A percentile compares a stretch with the other conserved stretches of the same genome.
Conservation (phyloP, 2,888 invertebrate genomes). For the Apotomis betuletana region DNA sequence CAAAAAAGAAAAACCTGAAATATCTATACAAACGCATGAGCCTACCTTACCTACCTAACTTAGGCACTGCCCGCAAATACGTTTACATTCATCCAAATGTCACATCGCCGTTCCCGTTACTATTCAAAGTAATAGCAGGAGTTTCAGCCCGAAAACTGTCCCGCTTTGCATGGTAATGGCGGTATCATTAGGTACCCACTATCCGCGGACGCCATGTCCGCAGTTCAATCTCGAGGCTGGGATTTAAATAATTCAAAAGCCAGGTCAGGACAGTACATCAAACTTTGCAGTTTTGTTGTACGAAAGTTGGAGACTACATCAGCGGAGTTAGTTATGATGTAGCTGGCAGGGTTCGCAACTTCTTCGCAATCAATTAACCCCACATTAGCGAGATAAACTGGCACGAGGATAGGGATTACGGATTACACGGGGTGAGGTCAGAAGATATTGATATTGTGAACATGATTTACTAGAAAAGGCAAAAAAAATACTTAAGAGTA, state of each 20-base stretch:
- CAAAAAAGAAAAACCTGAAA: neutral
- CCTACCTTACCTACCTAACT: too few relatives aligned
- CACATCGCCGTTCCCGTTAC: neutral
- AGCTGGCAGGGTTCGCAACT: constrained; percentile 3
- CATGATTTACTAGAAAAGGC: too few relatives aligned
- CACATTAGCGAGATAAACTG: neutral
- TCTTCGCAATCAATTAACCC: neutral
- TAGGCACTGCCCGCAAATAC: too few relatives aligned
- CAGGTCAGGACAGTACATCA: constrained; percentile 14
- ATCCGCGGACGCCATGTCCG: neutral
- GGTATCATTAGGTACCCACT: constrained; percentile 11
- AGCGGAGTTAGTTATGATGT: neutral
- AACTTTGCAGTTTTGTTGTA: constrained; percentile 22
- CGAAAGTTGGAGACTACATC: constrained; percentile 7
- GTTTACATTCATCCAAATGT: neutral
- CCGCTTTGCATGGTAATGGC: constrained; percentile 21
- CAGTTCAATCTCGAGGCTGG: constrained; percentile 3
- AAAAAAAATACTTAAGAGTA: too few relatives aligned
- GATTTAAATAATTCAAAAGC: constrained; percentile 26
- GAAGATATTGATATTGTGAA: too few relatives aligned
- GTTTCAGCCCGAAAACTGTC: constrained; percentile 7
- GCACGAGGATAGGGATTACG: too few relatives aligned
- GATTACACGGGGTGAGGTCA: too few relatives aligned
- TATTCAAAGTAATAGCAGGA: constrained; percentile 9
- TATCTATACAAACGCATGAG: too few relatives aligned